phyloP scores from a whole-genome alignment of 2,888 invertebrate genomes.

The Diloba caeruleocephala region DNA sequence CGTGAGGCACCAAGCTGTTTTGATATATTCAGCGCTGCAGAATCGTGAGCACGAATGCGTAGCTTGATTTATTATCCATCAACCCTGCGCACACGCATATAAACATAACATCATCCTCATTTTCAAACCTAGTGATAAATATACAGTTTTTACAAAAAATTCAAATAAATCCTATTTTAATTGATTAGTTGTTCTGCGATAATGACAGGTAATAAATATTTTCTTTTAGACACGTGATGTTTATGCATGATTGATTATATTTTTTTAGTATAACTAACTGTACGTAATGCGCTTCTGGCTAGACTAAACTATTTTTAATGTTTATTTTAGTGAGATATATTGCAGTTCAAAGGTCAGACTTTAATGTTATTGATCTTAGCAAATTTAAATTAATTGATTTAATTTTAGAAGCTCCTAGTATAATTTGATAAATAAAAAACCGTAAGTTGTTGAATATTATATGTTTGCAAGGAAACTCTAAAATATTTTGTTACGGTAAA shows the following conservation, averaged over 20 bases:
- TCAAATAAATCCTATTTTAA: conserved; percentile 62
- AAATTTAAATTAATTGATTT: conserved; percentile 35
- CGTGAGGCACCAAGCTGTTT: conserved; percentile 88
- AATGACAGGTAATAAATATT: conserved; percentile 81
- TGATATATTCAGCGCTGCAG: conserved; percentile 81
- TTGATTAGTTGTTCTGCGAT: conserved; percentile 75
- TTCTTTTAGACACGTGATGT: conserved; percentile 59
- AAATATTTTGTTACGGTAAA: no score
- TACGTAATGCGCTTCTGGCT: conserved; percentile 46
- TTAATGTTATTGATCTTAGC: conserved; percentile 36
- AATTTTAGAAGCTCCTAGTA: conserved; percentile 14
- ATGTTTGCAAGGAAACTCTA: no score
- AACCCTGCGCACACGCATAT: conserved; percentile 41
- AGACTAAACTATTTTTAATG: conserved; percentile 40
- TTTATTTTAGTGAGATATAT: conserved; percentile 41
- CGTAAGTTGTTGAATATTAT: no score
- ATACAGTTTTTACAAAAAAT: conserved; percentile 58
- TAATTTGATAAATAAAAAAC: no score
- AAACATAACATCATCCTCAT: conserved; percentile 44
- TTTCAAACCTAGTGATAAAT: conserved; percentile 62
- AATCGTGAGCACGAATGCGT: conserved; percentile 78
- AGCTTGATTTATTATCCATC: conserved; percentile 79
- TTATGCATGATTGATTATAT: conserved; percentile 60
- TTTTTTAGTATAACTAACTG: conserved; percentile 56
- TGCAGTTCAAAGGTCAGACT: conserved; percentile 26